Percentiles rank a stretch among this genome's conserved stretches.
Conservation (phyloP, 1,140 invertebrate genomes). For the Drosophila pseudoananassae region DNA sequence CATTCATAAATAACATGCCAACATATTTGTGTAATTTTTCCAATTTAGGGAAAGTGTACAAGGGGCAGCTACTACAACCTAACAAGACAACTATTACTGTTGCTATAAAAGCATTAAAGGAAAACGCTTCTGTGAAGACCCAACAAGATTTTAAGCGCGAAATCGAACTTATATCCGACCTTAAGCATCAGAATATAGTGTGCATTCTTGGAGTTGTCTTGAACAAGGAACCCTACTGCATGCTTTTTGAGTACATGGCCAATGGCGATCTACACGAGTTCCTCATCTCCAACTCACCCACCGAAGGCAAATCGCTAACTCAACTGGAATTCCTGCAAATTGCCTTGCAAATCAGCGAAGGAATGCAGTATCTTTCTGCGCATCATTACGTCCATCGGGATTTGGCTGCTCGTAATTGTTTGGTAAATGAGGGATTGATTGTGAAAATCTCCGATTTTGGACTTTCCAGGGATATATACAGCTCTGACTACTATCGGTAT, state of each 20-base stretch:
- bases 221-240: conserved; percentile 96
- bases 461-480: conserved; percentile 95
- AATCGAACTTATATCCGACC: conserved; percentile 96
- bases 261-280: conserved; percentile 98
- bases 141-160: conserved; percentile 95
- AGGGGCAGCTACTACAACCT: conserved; percentile 92
- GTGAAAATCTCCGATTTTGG: conserved; percentile 99
- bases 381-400: conserved; percentile 99
- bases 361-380: conserved; percentile 95
- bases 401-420: conserved; percentile 97
- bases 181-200: conserved; percentile 98
- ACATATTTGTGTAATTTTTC: background rate
- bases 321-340: conserved; percentile 93
- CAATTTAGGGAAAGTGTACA: conserved; percentile 92
- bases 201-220: conserved; percentile 96
- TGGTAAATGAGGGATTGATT: conserved; percentile 96
- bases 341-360: conserved; percentile 95
- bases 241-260: conserved; percentile 98
- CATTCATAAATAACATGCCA: background rate
- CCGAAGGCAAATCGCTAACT: conserved; percentile 90
- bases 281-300: conserved; percentile 94
- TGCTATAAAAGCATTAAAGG: conserved; percentile 97
- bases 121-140: conserved; percentile 95
- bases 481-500: conserved; percentile 91
- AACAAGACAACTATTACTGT: conserved; percentile 90